Evolutionary conservation across 2,888 invertebrate species (phyloP), one percentile per base, ranked within the genome.

Genomic region (Phasia obesa): DNA sequence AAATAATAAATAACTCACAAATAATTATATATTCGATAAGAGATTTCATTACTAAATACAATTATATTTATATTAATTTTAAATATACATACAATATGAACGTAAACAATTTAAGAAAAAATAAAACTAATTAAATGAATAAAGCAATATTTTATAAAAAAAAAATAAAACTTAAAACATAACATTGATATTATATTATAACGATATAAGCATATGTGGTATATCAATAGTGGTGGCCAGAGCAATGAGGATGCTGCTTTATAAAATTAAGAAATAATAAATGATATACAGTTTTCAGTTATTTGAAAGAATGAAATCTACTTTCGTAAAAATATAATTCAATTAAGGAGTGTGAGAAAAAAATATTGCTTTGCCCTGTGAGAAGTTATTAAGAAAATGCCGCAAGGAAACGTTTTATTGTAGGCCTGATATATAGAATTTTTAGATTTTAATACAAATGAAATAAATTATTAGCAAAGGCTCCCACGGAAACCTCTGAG

Each of bases 141-240:
- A 25, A 79, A 79, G 78, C 78, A 79, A 79, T 79, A 79, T 79
- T 71, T 79, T 79, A 44, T 15, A 59, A 35, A 49, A 51, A n/a
- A 5, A 57, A 13, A 23, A 23, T 23, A 47, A 55, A 57, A 19
- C 35, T 49, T 65, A 15, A 65, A 65, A 35, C 25, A 27, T 4
- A 42, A n/a, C 51, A 51, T 21, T 47, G 7, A 31, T 53, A 74
- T 47, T 27, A 62, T 7, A 27, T 17, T 27, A 13, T 23, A 55
- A 64, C 2, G 4, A 31, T 49, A 71, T 5, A 17, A 21, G 19
- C 0, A 4, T 21, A 31, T 15, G 4, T 2, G 17, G 23, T 31
- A 15, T n/a, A n/a, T 0, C 0, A 19, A 31, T 21, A 42, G 73
- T 44, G 73, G 64, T 35, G 55, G 38, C 38, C 2, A 42, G 38